Evolutionary conservation across 2,113 vertebrate species (phyloP), one percentile per base, ranked within the genome.

Genomic region (Ammodytes marinus): DNA sequence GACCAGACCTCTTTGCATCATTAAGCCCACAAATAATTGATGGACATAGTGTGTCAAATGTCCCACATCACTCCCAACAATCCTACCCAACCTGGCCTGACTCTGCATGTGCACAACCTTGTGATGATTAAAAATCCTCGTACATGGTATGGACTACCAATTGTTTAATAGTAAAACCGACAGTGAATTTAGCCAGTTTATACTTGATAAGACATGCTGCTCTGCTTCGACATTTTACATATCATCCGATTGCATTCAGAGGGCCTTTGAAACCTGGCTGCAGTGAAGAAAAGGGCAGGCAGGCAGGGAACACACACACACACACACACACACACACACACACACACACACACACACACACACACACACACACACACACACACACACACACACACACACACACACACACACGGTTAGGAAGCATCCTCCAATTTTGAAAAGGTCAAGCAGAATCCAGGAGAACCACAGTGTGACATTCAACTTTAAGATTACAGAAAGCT

Each of bases 401-500:
- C 27, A 27, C 27, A 27, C 27, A 27, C 27, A 27, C 27, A 27
- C 27, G 66, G 74, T 61, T 71, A 79, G 59, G 78, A 74, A 47
- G 77, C 72, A 77, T 79, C 80, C 10, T 78, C 74, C 82, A 66
- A 14, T 17, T 83, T 68, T 80, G 53, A 78, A 85, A 89, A 89
- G 78, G 83, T 90, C 84, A 83, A n/a, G 46, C 50, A 37, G 43
- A 17, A 58, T 54, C 13, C 1, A 42, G 11, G 43, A 66, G 43
- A 47, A 42, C 47, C 70, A 47, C 70, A 68, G 45, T 40, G 43
- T 35, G 14, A 50, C 50, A 64, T 50, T 59, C 55, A 46, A 60
- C 39, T 49, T 69, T 66, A 67, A 68, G 54, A 52, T 37, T 5
- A 61, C 40, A 8, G 39, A 45, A 70, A 53, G 49, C 9, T 2